These are phyloP conservation scores for Choristoneura rosaceana DNA, from an alignment of 2,888 invertebrate species.

Conservation along the genomic window DNA sequence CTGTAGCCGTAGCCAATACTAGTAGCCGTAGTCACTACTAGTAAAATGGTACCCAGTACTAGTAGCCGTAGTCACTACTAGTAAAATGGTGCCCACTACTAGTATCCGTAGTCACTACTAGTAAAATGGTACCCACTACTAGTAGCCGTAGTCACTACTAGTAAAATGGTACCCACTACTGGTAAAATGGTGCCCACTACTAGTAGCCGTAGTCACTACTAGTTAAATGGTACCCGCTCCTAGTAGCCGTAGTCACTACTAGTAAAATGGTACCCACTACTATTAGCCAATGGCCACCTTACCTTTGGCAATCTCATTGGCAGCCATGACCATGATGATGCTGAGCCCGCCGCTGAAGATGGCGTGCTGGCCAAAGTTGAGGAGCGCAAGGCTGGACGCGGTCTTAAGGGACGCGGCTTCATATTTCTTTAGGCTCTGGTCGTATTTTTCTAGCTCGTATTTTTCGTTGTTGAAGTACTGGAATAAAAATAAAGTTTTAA, in stretches of 20 bases:
- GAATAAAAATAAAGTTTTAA: constrained; percentile 44
- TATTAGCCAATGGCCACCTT: constrained; percentile 37
- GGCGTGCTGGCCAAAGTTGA: constrained; percentile 99
- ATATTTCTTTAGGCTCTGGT: constrained; percentile 93
- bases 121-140: too few species aligned
- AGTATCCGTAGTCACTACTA: too few species aligned
- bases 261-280: neutral
- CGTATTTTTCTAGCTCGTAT: constrained; percentile 96
- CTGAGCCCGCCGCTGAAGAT: constrained; percentile 98
- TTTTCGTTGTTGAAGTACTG: constrained; percentile 99
- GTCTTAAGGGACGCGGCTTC: constrained; percentile 98
- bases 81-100: neutral
- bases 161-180: too few species aligned
- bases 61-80: neutral
- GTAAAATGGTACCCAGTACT: too few species aligned
- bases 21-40: too few species aligned
- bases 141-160: too few species aligned
- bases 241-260: neutral
- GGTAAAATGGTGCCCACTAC: too few species aligned
- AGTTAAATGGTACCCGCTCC: too few species aligned
- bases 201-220: too few species aligned
- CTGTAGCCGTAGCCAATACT: too few species aligned
- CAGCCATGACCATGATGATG: constrained; percentile 97
- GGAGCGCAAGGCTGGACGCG: constrained; percentile 94
- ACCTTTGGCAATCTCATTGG: constrained; percentile 94